These are phyloP conservation scores for Mastomys natalensis DNA, from an alignment of 2,113 vertebrate species.

Conservation along the genomic window DNA sequence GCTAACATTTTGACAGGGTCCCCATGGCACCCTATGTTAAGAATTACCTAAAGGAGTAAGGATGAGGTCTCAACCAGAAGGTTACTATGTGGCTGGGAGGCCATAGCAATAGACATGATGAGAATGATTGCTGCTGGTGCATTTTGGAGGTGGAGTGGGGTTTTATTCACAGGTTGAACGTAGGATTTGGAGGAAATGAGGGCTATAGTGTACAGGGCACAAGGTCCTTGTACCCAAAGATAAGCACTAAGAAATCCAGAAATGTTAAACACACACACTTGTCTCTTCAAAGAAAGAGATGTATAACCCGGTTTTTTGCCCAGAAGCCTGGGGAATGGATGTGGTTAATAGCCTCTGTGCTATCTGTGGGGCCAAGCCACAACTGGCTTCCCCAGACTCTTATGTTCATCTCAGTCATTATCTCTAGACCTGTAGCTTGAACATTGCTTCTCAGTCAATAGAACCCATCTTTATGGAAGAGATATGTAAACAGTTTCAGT, in stretches of 20 bases:
- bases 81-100: not conserved
- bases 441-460: no score
- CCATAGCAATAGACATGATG: not conserved
- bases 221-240: not conserved
- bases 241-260: not conserved
- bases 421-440: not conserved
- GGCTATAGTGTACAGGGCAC: not conserved
- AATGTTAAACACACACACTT: not conserved
- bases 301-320: not conserved
- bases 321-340: not conserved
- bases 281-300: not conserved
- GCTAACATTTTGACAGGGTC: not conserved
- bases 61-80: not conserved
- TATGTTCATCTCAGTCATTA: not conserved
- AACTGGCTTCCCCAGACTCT: not conserved
- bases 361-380: not conserved
- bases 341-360: not conserved
- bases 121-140: not conserved
- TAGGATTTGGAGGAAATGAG: not conserved
- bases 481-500: not conserved
- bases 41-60: not conserved
- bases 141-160: not conserved
- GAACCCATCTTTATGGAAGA: not conserved
- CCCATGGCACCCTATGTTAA: not conserved
- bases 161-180: not conserved